Base-by-base conservation (phyloP, 2,113 vertebrate species). In the Ochotona curzoniae region DNA sequence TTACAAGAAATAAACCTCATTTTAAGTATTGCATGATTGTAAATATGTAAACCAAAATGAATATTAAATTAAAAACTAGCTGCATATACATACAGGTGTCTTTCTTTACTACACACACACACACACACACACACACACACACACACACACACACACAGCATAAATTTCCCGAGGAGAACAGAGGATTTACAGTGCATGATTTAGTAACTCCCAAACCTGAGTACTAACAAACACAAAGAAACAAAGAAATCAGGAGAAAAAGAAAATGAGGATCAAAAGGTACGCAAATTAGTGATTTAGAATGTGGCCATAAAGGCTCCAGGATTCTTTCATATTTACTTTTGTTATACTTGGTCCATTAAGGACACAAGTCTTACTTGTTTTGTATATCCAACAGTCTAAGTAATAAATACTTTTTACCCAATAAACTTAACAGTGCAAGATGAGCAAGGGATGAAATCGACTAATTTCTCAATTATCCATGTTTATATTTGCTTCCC, bases 11-110 rank as follows among this genome's bases (percentile, higher is more conserved):
- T 15, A 15, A 78, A 83, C 2, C 51, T 0, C n/a, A 83, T 82
- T 88, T 94, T 70, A 87, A 92, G 90, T 75, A 64, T 44, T 69
- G 12, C 38, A 83, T 63, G 54, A 84, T 66, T 25, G 0, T 57
- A 93, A 71, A 7, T 66, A 87, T 73, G 4, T 32, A 25, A 92
- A 66, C 25, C 64, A 93, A 93, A 80, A 83, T 74, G 38, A 96
- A 60, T 92, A 93, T 64, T 83, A 93, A 91, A 91, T 80, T 61
- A 89, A 84, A 95, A 66, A 57, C 21, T 80, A 12, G 13, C 25
- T 47, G 79, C 6, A 74, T 25, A 81, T n/a, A 73, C 13, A 54
- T 25, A 80, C 4, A 32, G 14, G 25, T 44, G 32, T 25, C 28
- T 38, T 18, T 57, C 54, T 57, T 44, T 44, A 44, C 38, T 44